Evolutionary conservation across 2,797 vertebrate genomes (phyloP).

Genomic region (Pygocentrus nattereri): DNA sequence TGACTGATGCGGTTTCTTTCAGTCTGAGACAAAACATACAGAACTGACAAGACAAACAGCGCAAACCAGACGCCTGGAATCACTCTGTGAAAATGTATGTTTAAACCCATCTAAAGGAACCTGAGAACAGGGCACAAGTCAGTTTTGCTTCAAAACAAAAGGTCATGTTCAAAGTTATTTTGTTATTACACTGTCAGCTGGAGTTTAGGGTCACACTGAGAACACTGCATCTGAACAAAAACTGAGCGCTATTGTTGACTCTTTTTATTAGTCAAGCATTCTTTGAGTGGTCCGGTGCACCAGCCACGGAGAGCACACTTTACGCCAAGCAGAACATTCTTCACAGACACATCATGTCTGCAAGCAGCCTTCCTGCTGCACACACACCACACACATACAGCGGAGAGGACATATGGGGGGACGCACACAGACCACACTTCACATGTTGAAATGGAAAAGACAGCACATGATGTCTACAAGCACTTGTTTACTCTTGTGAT

Average conservation of each 20-base stretch:
- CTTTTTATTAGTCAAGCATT: conserved; percentile 22
- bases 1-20: conserved; percentile 11
- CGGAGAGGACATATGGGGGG: neutral
- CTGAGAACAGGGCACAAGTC: conserved; percentile 19
- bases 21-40: conserved; percentile 30
- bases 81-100: conserved; percentile 2
- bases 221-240: conserved; percentile 7
- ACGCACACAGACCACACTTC: neutral
- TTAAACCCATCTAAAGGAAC: conserved; percentile 20
- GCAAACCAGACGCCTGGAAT: conserved; percentile 27
- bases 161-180: conserved; percentile 44
- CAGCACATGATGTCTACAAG: neutral
- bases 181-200: conserved; percentile 27
- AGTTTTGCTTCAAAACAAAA: conserved; percentile 36
- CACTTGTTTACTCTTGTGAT: neutral
- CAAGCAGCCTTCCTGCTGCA: conserved; percentile 8
- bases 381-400: conserved; percentile 14
- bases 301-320: conserved; percentile 32
- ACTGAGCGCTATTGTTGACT: conserved; percentile 18
- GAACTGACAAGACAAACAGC: conserved; percentile 34
- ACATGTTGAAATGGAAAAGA: neutral
- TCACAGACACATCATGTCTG: conserved; percentile 58
- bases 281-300: conserved; percentile 27
- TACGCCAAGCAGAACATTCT: conserved; percentile 57
- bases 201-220: conserved; percentile 23